A percentile compares a stretch with the other conserved stretches of the same genome.
Conservation (phyloP, 2,888 invertebrate genomes). For the Hermaeophaga mercurialis region DNA sequence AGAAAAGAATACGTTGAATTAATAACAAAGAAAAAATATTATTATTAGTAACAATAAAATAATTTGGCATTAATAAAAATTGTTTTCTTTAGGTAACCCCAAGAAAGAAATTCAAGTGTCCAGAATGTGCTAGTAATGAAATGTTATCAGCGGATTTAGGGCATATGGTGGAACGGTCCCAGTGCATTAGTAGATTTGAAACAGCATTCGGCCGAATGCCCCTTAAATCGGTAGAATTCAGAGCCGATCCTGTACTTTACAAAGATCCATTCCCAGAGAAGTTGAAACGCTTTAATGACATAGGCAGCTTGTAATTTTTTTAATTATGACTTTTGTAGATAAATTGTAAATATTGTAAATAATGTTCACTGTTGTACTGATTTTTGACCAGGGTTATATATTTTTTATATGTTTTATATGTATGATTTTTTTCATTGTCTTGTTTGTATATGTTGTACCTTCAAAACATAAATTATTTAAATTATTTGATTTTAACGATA, state of each 20-base stretch:
- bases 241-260: slow-evolving; percentile 94
- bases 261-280: slow-evolving; percentile 84
- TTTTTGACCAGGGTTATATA: slow-evolving; percentile 42
- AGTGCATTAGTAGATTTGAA: slow-evolving; percentile 80
- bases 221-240: slow-evolving; percentile 84
- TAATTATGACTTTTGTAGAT: slow-evolving; percentile 37
- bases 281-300: slow-evolving; percentile 84
- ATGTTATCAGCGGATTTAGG: slow-evolving; percentile 91
- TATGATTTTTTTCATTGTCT: slow-evolving; percentile 34
- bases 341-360: slow-evolving; percentile 41
- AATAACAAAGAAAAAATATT: no score
- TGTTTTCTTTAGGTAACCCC: slow-evolving; percentile 82
- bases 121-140: slow-evolving; percentile 91
- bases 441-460: slow-evolving; percentile 45
- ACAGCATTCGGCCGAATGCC: slow-evolving; percentile 87
- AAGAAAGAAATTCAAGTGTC: slow-evolving; percentile 95
- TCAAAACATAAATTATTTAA: slow-evolving; percentile 34
- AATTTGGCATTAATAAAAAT: slow-evolving; percentile 1
- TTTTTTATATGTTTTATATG: slow-evolving; percentile 41
- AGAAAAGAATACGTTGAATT: no score
- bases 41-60: no score
- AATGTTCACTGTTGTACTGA: slow-evolving; percentile 41
- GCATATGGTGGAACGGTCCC: slow-evolving; percentile 91
- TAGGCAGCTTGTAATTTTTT: slow-evolving; percentile 78
- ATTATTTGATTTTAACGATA: slow-evolving; percentile 25